These are phyloP conservation scores for Acrocephalus kingi DNA, from an alignment of 2,113 vertebrate genomes.

Conservation along the genomic window DNA sequence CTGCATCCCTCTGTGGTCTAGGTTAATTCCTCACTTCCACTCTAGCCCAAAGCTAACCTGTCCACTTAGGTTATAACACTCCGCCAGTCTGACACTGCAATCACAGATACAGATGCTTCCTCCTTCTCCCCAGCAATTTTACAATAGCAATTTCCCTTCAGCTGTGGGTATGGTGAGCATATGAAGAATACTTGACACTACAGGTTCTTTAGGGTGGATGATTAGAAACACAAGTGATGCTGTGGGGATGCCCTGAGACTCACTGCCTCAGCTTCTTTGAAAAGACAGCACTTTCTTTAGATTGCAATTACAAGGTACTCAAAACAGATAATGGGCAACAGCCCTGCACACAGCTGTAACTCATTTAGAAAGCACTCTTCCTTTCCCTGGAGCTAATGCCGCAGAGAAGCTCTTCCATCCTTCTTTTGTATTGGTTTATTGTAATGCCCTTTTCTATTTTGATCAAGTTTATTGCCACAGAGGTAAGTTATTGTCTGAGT, in stretches of 20 bases:
- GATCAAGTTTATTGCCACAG: constrained; percentile 10
- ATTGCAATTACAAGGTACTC: background rate
- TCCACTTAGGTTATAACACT: background rate
- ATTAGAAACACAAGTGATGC: background rate
- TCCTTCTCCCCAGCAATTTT: background rate
- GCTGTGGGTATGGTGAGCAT: background rate
- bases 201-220: background rate
- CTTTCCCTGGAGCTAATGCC: background rate
- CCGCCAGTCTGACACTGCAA: background rate
- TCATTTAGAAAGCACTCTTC: background rate
- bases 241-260: background rate
- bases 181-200: background rate
- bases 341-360: background rate
- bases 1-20: background rate
- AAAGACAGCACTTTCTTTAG: background rate
- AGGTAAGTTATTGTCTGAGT: background rate
- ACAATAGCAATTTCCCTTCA: background rate
- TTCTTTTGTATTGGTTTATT: background rate
- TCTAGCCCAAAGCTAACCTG: background rate
- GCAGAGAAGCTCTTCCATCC: background rate
- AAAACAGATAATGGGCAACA: background rate
- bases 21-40: background rate
- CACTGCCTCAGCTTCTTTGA: background rate
- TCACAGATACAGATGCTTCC: background rate
- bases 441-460: background rate